Base-by-base conservation (phyloP, 2,113 vertebrate species). In the Cairina moschata region DNA sequence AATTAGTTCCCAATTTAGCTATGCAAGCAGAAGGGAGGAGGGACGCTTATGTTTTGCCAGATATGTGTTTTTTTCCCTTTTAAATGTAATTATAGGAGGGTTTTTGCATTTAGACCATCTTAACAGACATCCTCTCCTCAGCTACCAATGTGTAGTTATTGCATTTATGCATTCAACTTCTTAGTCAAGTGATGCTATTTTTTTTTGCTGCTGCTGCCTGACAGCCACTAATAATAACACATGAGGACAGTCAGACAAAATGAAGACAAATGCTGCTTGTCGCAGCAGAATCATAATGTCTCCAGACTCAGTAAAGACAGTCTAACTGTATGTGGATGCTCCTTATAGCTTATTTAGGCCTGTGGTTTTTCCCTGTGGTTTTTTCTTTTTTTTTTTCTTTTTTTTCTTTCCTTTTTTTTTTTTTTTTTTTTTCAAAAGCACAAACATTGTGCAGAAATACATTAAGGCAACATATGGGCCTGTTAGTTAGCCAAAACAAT, bases 171-270 rank as follows among this genome's bases (percentile, higher is more conserved):
- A 98, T 98, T 98, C 97, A 97, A 97, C 97, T 98, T 98, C 98
- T 98, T 98, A 97, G 97, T 98, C 98, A 98, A 98, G 98, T 98
- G 97, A 98, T 97, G 98, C 98, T 98, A 98, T 98, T 98, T 98
- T 98, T 98, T 97, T 98, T 98, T 96, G 46, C 97, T 96, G 95
- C 98, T 97, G 96, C 96, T 96, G 98, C 97, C 98, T 99, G 98
- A 99, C 99, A 99, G 99, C 98, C 98, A 98, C 98, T 99, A 99
- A 99, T 99, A 99, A 99, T 99, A 99, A 99, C 98, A 98, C 99
- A 99, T 99, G 99, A 99, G 98, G 98, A 99, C 99, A 98, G 99
- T 99, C 98, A 98, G 98, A 98, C 98, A 98, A 99, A 99, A 99
- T 99, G 99, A 99, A 99, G 99, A 99, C 99, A 99, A 99, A 99